Evolutionary conservation across 2,797 vertebrate species (phyloP), one percentile per base, ranked within the genome.

Genomic region (Hippocampus kuda): DNA sequence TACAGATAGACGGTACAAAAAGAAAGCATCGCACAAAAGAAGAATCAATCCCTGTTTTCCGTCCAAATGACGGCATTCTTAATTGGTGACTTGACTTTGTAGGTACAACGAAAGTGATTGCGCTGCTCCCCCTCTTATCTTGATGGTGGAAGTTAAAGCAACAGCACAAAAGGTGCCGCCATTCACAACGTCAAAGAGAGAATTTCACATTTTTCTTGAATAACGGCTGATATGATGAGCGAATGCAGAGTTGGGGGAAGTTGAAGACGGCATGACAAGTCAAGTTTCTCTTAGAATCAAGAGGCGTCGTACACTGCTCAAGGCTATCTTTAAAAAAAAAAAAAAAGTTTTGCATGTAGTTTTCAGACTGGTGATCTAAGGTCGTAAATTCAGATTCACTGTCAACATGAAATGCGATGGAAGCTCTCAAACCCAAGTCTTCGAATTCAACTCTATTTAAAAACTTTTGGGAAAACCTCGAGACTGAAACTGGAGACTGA

Each of bases 1-100:
- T 84, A 18, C 73, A 80, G 79, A 85, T 82, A 77, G 56, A 70
- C 56, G 77, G 60, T 20, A 79, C 76, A 85, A 86, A 60, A 76
- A 70, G 79, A 48, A 46, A 48, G 63, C n/a, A 15, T 4, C 48
- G 26, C 24, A 72, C 24, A 73, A 73, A 70, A 83, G 69, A 75
- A 64, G 72, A 77, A 76, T 72, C 68, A 56, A 59, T 69, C 70
- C 30, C 24, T 42, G 75, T 48, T 72, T 62, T 70, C 70, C 68
- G 46, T 27, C 10, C 64, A 44, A 48, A 68, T 63, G 71, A 75
- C 65, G 64, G 67, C 44, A 30, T 63, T 77, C 53, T 24, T 78
- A 77, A 83, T 75, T 77, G 75, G 70, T 30, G 62, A 64, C 70
- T 63, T 56, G 69, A 68, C 80, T 81, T 80, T 80, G 76, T 70